Base-by-base conservation (phyloP, 1,140 invertebrate genomes). In the Bombus difficillimus region DNA sequence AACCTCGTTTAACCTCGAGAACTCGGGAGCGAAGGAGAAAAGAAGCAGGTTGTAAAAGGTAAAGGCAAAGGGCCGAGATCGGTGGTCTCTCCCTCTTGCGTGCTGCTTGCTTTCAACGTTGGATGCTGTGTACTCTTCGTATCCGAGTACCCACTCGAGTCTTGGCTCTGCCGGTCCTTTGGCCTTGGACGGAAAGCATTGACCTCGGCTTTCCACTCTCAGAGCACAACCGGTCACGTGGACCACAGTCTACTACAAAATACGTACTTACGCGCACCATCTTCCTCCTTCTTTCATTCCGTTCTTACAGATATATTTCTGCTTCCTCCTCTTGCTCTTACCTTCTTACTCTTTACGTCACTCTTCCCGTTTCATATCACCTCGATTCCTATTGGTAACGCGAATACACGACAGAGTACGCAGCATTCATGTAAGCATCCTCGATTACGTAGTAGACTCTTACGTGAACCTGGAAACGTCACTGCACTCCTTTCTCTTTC, bases 181-280 rank as follows among this genome's bases (percentile, higher is more conserved):
- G 92, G 92, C 93, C 93, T 94, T 94, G 93, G 93, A 93, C 90
- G 90, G 93, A 91, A 94, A 94, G 90, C 93, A 92, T 94, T 94
- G 93, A 94, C 93, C 93, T 93, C 93, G 84, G 85, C 93, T 92
- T 93, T 93, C 92, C 93, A 92, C 89, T 92, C 89, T 79, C 88
- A 92, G 90, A 93, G 91, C 87, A 89, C 91, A 94, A 93, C 91
- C 92, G 92, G 92, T 92, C 92, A 92, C 88, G 85, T 92, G 92
- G 88, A 91, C 92, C 92, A 90, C 89, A 91, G 88, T 92, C 93
- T 93, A 91, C 91, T 92, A 92, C 90, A 92, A 93, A 93, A 93
- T 93, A 92, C 90, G 88, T 88, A 89, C 89, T 92, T 89, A 86
- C 89, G 89, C 90, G 91, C 88, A 47, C 72, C 71, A 62, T 71